These are phyloP conservation scores for Phylloscopus whistleri DNA, from an alignment of 2,113 vertebrate genomes.

Conservation along the genomic window DNA sequence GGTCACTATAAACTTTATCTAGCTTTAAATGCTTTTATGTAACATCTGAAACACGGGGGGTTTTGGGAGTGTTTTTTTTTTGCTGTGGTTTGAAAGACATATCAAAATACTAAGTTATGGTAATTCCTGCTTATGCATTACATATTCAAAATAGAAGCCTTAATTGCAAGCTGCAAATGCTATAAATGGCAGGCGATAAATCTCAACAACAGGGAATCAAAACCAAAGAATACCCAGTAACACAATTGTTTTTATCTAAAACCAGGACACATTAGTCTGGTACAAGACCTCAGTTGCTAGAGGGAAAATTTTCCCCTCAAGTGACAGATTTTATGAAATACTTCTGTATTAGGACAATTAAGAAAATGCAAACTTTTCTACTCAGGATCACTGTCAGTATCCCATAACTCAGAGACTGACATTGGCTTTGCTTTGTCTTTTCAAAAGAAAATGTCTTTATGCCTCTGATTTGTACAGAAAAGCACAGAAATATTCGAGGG, in stretches of 20 bases:
- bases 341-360: neutral
- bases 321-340: neutral
- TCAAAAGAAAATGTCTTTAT: neutral
- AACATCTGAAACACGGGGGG: neutral
- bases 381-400: neutral
- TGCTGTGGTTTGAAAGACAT: neutral
- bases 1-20: neutral
- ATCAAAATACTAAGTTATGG: neutral
- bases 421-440: neutral
- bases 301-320: neutral
- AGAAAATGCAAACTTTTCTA: neutral
- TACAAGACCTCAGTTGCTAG: neutral
- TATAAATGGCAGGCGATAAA: slow-evolving; percentile 16
- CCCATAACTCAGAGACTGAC: neutral
- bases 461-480: neutral
- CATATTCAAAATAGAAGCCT: slow-evolving; percentile 50
- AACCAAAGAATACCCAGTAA: slow-evolving; percentile 2
- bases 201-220: slow-evolving; percentile 2
- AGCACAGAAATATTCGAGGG: neutral
- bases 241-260: neutral
- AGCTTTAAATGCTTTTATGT: neutral
- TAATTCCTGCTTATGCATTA: slow-evolving; percentile 21
- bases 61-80: neutral
- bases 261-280: neutral
- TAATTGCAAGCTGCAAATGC: slow-evolving; percentile 48